A percentile compares a stretch with the other conserved stretches of the same genome.
phyloP scores from a whole-genome alignment of 2,113 vertebrate genomes.

The Spizaetus ornatus region DNA sequence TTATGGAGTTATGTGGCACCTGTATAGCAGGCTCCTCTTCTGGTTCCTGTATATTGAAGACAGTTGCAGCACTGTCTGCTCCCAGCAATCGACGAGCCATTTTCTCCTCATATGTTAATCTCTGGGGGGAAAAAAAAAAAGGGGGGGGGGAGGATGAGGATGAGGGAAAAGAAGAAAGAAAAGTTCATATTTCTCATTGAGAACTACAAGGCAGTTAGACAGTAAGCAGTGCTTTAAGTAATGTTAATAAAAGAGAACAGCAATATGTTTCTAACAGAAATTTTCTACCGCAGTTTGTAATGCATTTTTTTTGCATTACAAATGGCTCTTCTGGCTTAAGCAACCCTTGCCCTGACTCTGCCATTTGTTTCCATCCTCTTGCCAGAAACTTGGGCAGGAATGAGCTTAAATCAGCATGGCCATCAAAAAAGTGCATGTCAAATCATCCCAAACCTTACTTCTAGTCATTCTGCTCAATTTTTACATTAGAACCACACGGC shows the following conservation, averaged over 20 bases:
- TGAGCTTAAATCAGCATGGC: slow-evolving; percentile 47
- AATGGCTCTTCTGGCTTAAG: neutral
- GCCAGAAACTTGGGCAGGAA: slow-evolving; percentile 29
- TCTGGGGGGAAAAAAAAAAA: slow-evolving; percentile 70
- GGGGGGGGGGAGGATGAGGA: neutral
- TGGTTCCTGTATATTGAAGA: slow-evolving; percentile 87
- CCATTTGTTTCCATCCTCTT: slow-evolving; percentile 21
- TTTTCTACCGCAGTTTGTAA: neutral
- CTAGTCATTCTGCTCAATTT: neutral
- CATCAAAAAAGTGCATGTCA: slow-evolving; percentile 3
- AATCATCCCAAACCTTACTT: slow-evolving; percentile 7
- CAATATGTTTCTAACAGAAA: neutral
- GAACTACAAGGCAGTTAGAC: neutral
- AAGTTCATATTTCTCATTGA: neutral
- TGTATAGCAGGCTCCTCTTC: slow-evolving; percentile 86
- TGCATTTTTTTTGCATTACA: slow-evolving; percentile 50
- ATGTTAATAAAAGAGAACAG: neutral
- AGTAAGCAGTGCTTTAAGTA: neutral
- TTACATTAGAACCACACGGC: neutral
- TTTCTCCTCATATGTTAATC: slow-evolving; percentile 96
- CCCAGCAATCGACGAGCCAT: slow-evolving; percentile 96
- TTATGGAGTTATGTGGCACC: slow-evolving; percentile 68
- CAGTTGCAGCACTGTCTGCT: slow-evolving; percentile 91
- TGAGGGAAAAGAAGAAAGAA: neutral
- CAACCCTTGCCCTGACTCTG: neutral